Conservation (phyloP, 2,888 invertebrate species). For the Andrena minutula region DNA sequence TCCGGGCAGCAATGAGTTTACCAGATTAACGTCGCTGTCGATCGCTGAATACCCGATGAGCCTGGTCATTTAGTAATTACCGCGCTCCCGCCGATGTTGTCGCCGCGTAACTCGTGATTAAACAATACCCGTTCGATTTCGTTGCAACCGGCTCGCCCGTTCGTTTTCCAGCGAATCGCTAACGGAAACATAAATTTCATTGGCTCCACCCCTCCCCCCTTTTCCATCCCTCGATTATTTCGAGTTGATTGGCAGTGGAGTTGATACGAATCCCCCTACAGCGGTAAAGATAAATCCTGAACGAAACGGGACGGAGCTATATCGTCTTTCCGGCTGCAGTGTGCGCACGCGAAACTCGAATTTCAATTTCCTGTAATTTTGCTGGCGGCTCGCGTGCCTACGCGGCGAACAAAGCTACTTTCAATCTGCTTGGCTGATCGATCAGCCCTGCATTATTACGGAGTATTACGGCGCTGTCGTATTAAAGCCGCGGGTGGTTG, state of each 20-base stretch:
- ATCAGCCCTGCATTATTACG: constrained; percentile 9
- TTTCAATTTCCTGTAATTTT: constrained; percentile 33
- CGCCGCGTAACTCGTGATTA: constrained; percentile 25
- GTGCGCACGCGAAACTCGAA: constrained; percentile 5
- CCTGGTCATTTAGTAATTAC: constrained; percentile 33
- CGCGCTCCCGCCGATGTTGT: constrained; percentile 16
- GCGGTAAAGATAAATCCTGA: not conserved
- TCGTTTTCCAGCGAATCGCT: not conserved
- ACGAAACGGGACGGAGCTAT: not conserved
- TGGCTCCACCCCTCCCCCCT: no score
- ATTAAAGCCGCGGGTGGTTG: not conserved
- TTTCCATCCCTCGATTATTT: not conserved
- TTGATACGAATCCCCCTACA: not conserved
- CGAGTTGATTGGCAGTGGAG: constrained; percentile 4
- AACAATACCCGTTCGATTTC: constrained; percentile 7
- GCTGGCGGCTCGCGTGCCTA: not conserved
- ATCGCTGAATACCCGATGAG: constrained; percentile 28
- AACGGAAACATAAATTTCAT: constrained; percentile 6
- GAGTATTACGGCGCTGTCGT: constrained; percentile 5
- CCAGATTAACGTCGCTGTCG: constrained; percentile 26
- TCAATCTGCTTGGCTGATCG: constrained; percentile 15
- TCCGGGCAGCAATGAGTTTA: constrained; percentile 11
- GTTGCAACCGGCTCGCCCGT: constrained; percentile 6
- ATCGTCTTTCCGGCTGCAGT: constrained; percentile 4
- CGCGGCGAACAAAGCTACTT: constrained; percentile 16